These are phyloP conservation scores for Andinoacara biseriatus DNA, from an alignment of 2,113 vertebrate species.

Conservation along the genomic window DNA sequence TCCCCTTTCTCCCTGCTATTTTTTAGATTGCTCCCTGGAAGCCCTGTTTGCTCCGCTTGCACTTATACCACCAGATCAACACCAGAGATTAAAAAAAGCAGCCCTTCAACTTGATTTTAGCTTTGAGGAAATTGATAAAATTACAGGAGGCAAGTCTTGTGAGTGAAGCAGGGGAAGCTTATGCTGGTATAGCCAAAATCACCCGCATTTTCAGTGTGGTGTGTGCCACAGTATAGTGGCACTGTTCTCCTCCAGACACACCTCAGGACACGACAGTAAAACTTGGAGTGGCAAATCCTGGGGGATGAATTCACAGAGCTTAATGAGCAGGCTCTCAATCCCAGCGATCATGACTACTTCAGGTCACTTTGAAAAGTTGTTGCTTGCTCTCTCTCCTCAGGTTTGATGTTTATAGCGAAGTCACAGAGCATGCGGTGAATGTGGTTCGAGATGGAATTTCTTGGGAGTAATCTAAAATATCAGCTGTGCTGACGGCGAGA, in stretches of 20 bases:
- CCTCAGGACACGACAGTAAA: not conserved
- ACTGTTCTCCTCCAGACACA: not conserved
- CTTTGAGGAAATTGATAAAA: not conserved
- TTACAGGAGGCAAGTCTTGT: not conserved
- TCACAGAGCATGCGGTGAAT: not conserved
- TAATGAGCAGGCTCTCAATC: not conserved
- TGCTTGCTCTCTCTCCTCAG: not conserved
- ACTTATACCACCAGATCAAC: not conserved
- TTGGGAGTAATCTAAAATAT: not conserved
- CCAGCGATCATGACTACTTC: not conserved
- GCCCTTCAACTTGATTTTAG: not conserved
- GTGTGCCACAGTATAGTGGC: not conserved
- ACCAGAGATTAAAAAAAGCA: not conserved
- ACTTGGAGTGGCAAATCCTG: not conserved
- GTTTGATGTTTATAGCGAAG: not conserved
- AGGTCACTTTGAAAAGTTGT: slow-evolving; percentile 5
- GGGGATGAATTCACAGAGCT: not conserved
- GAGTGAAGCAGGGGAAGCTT: not conserved
- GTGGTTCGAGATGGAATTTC: not conserved
- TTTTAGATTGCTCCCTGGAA: not conserved
- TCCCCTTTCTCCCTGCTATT: not conserved
- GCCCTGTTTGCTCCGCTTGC: not conserved
- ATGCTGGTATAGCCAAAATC: not conserved
- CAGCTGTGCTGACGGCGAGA: not conserved
- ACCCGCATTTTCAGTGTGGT: not conserved